Conservation (phyloP, 2,888 invertebrate species). For the Scelioninae gen. 1 region DNA sequence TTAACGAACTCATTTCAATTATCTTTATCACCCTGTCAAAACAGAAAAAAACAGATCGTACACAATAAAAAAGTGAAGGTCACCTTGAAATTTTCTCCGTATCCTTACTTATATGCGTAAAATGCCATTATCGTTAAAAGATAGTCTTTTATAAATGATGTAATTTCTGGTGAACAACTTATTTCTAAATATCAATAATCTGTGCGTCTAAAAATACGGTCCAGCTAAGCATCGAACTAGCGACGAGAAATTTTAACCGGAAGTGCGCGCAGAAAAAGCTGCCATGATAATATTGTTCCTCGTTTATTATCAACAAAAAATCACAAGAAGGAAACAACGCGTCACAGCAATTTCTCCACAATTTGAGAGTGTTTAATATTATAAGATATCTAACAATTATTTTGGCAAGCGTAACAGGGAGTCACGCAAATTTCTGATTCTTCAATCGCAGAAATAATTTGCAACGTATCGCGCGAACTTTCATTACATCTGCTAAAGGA, state of each 20-base stretch:
- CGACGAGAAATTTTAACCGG: conserved; percentile 16
- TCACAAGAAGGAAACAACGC: too few relatives aligned
- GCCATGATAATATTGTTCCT: conserved; percentile 13
- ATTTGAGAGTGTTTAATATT: conserved; percentile 51
- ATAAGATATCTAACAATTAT: conserved; percentile 30
- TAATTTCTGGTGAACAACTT: conserved; percentile 23
- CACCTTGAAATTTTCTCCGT: conserved; percentile 44
- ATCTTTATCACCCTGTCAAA: conserved; percentile 33
- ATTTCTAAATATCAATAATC: conserved; percentile 26
- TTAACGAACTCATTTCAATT: conserved; percentile 43
- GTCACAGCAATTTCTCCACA: conserved; percentile 33
- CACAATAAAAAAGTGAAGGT: conserved; percentile 41
- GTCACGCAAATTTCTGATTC: conserved; percentile 45
- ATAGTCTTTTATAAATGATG: conserved; percentile 31
- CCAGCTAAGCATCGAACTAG: neutral
- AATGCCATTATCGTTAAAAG: conserved; percentile 29
- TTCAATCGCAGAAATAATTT: conserved; percentile 24
- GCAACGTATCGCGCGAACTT: conserved; percentile 19
- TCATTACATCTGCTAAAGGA: conserved; percentile 38
- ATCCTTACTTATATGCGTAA: conserved; percentile 38
- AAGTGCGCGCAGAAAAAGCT: conserved; percentile 7
- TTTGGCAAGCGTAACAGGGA: conserved; percentile 33
- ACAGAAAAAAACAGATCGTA: conserved; percentile 36
- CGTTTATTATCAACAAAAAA: conserved; percentile 31
- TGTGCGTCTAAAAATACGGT: neutral